Evolutionary conservation across 2,888 invertebrate species (phyloP).

Genomic region (Hecatera dysodea): DNA sequence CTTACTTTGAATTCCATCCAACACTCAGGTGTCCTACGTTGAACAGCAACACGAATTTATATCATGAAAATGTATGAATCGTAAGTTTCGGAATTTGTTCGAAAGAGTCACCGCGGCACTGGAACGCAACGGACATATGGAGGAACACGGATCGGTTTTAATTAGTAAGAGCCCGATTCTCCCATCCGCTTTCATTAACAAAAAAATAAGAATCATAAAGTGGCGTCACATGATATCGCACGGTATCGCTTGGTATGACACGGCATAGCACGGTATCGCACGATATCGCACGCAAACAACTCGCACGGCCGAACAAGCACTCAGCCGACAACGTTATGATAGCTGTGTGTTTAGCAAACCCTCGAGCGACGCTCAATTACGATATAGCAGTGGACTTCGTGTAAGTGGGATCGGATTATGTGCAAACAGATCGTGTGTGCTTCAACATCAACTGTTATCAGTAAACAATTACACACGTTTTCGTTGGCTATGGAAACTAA

Average conservation of each 20-base stretch:
- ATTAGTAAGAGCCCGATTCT: too few species aligned
- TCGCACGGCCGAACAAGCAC: constrained; percentile 40
- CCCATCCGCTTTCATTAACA: too few species aligned
- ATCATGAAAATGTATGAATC: background rate
- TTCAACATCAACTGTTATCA: background rate
- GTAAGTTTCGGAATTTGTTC: background rate
- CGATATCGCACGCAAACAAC: constrained; percentile 1
- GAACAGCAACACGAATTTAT: background rate
- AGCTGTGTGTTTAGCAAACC: constrained; percentile 62
- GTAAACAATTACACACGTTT: constrained; percentile 6
- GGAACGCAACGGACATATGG: too few species aligned
- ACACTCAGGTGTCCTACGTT: too few species aligned
- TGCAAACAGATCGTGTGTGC: constrained; percentile 40
- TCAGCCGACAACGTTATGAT: constrained; percentile 54
- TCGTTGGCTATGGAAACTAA: background rate
- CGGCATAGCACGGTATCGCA: constrained; percentile 6
- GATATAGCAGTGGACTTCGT: constrained; percentile 24
- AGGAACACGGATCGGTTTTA: too few species aligned
- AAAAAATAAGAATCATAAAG: too few species aligned
- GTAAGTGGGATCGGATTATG: constrained; percentile 34
- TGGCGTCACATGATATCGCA: too few species aligned
- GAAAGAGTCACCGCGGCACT: too few species aligned
- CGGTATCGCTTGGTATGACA: background rate
- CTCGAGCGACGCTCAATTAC: constrained; percentile 53
- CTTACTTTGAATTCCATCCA: background rate